Conservation (phyloP, 2,113 vertebrate genomes). For the Physeter macrocephalus region DNA sequence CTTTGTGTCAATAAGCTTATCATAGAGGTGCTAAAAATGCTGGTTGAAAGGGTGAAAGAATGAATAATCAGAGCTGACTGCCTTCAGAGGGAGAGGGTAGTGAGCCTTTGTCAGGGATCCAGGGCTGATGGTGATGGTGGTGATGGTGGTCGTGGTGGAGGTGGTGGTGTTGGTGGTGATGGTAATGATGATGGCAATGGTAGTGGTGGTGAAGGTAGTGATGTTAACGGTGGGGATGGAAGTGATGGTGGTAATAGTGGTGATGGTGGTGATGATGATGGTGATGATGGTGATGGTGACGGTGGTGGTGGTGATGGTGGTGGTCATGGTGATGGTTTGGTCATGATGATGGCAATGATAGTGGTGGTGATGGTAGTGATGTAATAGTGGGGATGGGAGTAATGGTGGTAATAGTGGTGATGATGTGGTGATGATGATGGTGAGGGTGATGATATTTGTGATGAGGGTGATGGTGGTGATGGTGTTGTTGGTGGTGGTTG, state of each 20-base stretch:
- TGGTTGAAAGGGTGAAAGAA: accelerated
- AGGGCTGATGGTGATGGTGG: background rate
- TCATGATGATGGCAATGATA: accelerated
- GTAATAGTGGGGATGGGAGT: background rate
- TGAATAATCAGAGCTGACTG: accelerated
- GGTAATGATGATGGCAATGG: accelerated
- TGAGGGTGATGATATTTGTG: accelerated
- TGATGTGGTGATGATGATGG: accelerated
- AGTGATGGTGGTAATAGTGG: accelerated
- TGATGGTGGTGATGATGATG: accelerated
- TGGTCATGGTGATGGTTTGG: accelerated
- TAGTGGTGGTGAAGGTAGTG: too few species aligned
- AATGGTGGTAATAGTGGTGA: accelerated
- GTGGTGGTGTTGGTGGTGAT: accelerated
- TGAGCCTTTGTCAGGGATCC: background rate
- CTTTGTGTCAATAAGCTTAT: accelerated
- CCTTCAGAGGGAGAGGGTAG: too few species aligned
- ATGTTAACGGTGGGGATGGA: accelerated
- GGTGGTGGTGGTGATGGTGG: accelerated
- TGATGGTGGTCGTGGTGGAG: background rate
- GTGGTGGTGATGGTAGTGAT: accelerated
- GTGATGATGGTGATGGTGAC: accelerated
- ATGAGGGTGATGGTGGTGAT: accelerated
- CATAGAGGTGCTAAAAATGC: accelerated
- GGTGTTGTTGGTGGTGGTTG: accelerated